Percentiles rank a stretch among this genome's conserved stretches.
These are phyloP conservation scores for Rhinogobio ventralis DNA, from an alignment of 2,797 vertebrate species.

Conservation along the genomic window DNA sequence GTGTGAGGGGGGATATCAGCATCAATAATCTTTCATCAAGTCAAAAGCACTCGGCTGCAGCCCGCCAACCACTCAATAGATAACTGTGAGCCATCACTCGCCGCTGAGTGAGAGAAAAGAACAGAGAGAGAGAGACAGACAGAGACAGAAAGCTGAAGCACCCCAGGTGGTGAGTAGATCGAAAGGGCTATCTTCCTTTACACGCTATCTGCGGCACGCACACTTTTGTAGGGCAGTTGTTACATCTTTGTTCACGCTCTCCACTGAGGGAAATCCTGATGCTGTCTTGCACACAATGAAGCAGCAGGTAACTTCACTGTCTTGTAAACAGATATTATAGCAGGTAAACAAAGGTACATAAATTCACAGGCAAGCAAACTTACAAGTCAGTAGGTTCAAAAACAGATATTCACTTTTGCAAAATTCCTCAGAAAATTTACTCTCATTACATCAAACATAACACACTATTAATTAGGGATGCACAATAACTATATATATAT, in stretches of 20 bases:
- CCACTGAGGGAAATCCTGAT: constrained; percentile 13
- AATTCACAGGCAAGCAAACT: not conserved
- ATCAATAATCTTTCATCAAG: constrained; percentile 86
- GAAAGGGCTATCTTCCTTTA: constrained; percentile 37
- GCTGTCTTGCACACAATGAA: not conserved
- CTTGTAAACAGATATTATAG: constrained; percentile 23
- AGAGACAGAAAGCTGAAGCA: constrained; percentile 34
- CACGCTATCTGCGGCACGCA: constrained; percentile 27
- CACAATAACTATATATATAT: not conserved
- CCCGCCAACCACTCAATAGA: constrained; percentile 78
- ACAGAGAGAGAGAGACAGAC: constrained; percentile 37
- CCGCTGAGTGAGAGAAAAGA: constrained; percentile 57
- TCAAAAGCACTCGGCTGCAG: constrained; percentile 72
- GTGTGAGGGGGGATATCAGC: constrained; percentile 76
- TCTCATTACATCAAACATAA: not conserved
- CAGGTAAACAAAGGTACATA: not conserved
- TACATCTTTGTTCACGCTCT: constrained; percentile 38
- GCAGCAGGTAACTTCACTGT: not conserved
- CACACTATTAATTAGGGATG: not conserved
- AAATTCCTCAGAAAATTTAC: not conserved
- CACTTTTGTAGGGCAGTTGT: constrained; percentile 40
- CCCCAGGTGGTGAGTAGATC: constrained; percentile 29
- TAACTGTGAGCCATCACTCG: constrained; percentile 78
- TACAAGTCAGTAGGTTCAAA: not conserved
- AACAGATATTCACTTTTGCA: too few relatives aligned